phyloP scores from a whole-genome alignment of 2,888 invertebrate genomes.

The Eupsilia transversa region DNA sequence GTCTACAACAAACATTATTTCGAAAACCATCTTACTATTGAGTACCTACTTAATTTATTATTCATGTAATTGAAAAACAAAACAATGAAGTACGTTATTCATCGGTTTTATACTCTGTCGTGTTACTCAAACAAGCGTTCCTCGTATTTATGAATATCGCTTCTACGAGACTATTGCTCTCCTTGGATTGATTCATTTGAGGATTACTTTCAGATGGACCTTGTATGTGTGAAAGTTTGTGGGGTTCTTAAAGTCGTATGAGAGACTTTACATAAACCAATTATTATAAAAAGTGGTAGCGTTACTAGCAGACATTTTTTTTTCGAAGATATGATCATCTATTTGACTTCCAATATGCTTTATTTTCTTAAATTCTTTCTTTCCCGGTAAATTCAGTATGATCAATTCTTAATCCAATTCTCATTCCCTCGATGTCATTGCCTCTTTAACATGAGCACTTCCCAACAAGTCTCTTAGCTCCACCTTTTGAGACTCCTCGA shows the following conservation, averaged over 20 bases:
- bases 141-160: conserved; percentile 30
- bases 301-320: neutral
- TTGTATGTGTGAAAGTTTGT: conserved; percentile 13
- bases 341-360: neutral
- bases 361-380: neutral
- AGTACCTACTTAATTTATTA: conserved; percentile 31
- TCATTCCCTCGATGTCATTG: neutral
- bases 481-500: conserved; percentile 30
- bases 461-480: conserved; percentile 34
- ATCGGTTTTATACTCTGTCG: conserved; percentile 48
- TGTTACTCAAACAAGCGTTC: conserved; percentile 32
- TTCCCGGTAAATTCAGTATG: neutral
- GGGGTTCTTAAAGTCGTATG: neutral
- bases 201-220: neutral
- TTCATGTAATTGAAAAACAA: conserved; percentile 55
- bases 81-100: conserved; percentile 59
- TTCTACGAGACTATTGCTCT: conserved; percentile 13
- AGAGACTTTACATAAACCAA: neutral
- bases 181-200: neutral
- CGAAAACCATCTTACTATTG: conserved; percentile 32
- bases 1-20: conserved; percentile 5
- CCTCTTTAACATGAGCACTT: conserved; percentile 19
- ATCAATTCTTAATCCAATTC: neutral
- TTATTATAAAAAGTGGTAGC: neutral
- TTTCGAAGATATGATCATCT: neutral